Evolutionary conservation across 2,113 vertebrate species (phyloP), one percentile per base, ranked within the genome.

Genomic region (Indicator indicator): DNA sequence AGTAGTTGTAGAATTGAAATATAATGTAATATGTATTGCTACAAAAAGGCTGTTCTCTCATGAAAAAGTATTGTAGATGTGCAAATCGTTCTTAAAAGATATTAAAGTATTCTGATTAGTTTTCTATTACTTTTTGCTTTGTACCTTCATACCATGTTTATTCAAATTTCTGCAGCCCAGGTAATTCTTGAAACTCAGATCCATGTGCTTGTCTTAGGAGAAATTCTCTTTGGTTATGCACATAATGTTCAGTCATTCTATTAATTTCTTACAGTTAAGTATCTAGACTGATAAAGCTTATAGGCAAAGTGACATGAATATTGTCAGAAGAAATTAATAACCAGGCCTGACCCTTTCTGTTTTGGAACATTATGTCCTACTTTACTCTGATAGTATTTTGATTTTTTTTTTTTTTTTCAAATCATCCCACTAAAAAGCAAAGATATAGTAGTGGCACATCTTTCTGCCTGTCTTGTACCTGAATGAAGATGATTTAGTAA

Each of bases 321-420:
- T 13, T 86, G 23, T 73, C 60, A 74, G 55, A 88, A 63, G 24
- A 62, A 79, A 93, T 83, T 90, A 88, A 94, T 44, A 87, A 32
- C 32, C 16, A 90, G 86, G 33, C 8, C 27, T 24, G 71, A 96
- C 88, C 28, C 42, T 94, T 94, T 91, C 19, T 26, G 54, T 44
- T n/a, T 50, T 95, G 63, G 28, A 55, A 91, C 42, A 93, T 82
- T 83, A 73, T 88, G 90, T 79, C 79, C 92, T 94, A 83, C 67
- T 94, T 86, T 93, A 84, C 12, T 86, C 28, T 78, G 16, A 44
- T n/a, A 73, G 7, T 70, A 82, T 14, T 67, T 23, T 48, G 59
- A 56, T 67, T 2, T 48, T 33, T 68, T 63, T 67, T 69, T 52
- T 2, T 48, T 33, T 68, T 63, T 67, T 69, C 46, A 6, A 81